These are phyloP conservation scores for Sarcophaga caerulescens DNA, from an alignment of 2,888 invertebrate species.

Conservation along the genomic window DNA sequence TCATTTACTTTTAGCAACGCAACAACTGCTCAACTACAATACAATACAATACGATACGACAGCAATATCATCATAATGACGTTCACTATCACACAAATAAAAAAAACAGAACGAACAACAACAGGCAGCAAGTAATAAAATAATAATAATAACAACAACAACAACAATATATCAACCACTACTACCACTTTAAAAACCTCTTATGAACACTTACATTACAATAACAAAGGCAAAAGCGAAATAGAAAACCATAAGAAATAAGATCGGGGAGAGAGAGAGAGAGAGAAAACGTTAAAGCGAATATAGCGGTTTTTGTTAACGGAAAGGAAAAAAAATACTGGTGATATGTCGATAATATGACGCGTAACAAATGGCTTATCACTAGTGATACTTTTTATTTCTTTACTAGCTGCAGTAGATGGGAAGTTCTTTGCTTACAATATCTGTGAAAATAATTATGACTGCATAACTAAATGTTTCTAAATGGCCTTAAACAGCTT, in stretches of 20 bases:
- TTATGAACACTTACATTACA: slow-evolving; percentile 48
- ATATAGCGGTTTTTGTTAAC: slow-evolving; percentile 37
- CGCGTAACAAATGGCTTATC: too few species aligned
- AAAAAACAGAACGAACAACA: slow-evolving; percentile 41
- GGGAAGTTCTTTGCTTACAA: too few species aligned
- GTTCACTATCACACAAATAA: slow-evolving; percentile 62
- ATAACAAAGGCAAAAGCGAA: slow-evolving; percentile 11
- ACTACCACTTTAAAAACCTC: slow-evolving; percentile 60
- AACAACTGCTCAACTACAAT: slow-evolving; percentile 31
- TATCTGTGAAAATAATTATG: too few species aligned
- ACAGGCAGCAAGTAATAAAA: slow-evolving; percentile 49
- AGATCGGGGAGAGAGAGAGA: slow-evolving; percentile 47
- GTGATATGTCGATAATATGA: neutral
- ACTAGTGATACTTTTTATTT: too few species aligned
- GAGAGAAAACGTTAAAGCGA: neutral
- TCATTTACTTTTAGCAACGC: slow-evolving; percentile 21
- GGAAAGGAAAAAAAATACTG: neutral
- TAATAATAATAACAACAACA: slow-evolving; percentile 12
- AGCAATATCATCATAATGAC: slow-evolving; percentile 38
- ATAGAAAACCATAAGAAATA: neutral
- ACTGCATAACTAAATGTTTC: too few species aligned
- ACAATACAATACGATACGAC: slow-evolving; percentile 43
- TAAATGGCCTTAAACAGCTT: too few species aligned
- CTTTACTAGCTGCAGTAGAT: too few species aligned
- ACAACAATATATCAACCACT: slow-evolving; percentile 55